These are phyloP conservation scores for Hypothenemus hampei DNA, from an alignment of 1,140 invertebrate species.

Conservation along the genomic window DNA sequence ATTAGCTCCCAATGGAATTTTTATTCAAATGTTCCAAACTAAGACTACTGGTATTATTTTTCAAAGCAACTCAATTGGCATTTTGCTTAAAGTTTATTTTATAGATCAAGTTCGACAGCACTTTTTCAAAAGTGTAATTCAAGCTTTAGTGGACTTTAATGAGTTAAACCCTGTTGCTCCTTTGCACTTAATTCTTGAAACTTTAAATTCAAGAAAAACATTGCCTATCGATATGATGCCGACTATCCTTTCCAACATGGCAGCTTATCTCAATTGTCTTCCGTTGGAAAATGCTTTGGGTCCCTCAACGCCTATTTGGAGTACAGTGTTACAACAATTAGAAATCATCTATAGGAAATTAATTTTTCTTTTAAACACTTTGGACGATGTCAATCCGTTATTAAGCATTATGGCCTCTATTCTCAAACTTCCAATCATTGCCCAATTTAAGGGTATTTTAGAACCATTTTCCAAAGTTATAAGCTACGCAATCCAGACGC, in stretches of 20 bases:
- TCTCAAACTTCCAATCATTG: conserved; percentile 77
- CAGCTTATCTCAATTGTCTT: conserved; percentile 88
- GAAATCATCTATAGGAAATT: conserved; percentile 82
- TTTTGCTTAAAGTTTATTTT: neutral
- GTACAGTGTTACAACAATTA: conserved; percentile 69
- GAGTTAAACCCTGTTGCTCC: conserved; percentile 94
- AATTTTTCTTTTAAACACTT: conserved; percentile 64
- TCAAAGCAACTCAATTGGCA: neutral
- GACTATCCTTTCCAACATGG: conserved; percentile 80
- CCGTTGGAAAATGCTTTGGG: conserved; percentile 76
- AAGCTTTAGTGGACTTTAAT: conserved; percentile 92
- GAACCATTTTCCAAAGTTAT: conserved; percentile 96
- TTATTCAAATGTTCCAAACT: conserved; percentile 92
- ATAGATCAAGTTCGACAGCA: conserved; percentile 62
- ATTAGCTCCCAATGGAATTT: conserved; percentile 91
- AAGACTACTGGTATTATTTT: conserved; percentile 80
- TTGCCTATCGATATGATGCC: conserved; percentile 70
- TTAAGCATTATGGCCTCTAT: conserved; percentile 82
- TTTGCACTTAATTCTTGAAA: conserved; percentile 85
- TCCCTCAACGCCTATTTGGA: conserved; percentile 64
- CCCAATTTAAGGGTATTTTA: conserved; percentile 74
- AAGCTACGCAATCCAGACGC: conserved; percentile 85
- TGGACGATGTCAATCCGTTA: conserved; percentile 71
- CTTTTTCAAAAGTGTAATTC: conserved; percentile 91
- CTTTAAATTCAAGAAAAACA: conserved; percentile 83